Conservation (phyloP, 2,888 invertebrate genomes). For the Lasioglossum vierecki region DNA sequence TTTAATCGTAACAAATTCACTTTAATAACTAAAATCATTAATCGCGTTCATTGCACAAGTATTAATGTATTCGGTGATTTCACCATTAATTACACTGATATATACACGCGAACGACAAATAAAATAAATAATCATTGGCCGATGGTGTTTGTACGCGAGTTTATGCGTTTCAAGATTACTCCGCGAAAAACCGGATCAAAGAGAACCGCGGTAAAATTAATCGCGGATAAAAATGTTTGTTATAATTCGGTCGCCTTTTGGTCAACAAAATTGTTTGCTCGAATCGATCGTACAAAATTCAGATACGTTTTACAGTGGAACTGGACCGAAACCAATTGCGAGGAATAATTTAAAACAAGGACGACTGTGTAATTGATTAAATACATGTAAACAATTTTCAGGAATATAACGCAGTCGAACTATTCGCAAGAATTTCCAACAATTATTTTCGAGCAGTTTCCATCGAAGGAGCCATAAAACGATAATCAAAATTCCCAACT, state of each 20-base stretch:
- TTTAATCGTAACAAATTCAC: neutral
- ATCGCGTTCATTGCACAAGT: neutral
- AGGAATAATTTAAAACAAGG: neutral
- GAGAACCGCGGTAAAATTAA: neutral
- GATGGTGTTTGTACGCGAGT: neutral
- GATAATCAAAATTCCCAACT: neutral
- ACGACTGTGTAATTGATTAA: neutral
- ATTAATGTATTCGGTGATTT: conserved; percentile 1
- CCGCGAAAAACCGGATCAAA: neutral
- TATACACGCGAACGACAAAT: neutral
- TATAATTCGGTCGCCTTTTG: neutral
- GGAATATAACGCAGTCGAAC: neutral
- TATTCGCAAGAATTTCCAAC: neutral
- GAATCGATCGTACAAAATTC: neutral
- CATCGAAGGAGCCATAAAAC: neutral
- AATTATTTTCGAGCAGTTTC: neutral
- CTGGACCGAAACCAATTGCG: neutral
- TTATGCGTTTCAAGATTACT: neutral
- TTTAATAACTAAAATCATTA: conserved; percentile 7
- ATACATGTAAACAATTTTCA: neutral
- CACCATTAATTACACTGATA: neutral
- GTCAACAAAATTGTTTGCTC: neutral
- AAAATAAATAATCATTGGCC: neutral
- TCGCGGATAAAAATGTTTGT: neutral
- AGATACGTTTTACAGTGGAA: neutral